phyloP scores from a whole-genome alignment of 2,888 invertebrate genomes.

The Chamaedrilus cognettii region DNA sequence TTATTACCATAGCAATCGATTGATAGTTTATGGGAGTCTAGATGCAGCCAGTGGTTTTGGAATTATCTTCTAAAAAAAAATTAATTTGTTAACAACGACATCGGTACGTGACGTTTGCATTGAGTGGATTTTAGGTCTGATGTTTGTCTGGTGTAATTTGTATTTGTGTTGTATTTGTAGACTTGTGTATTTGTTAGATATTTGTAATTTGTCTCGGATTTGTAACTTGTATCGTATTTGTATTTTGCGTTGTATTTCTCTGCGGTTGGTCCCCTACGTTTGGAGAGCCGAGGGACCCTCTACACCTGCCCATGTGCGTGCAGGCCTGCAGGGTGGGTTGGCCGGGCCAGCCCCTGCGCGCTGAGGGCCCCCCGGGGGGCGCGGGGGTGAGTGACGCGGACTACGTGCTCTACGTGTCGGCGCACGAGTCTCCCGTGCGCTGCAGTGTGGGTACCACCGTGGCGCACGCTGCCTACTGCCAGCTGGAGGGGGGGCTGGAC shows the following conservation, averaged over 20 bases:
- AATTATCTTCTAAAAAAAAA: no score
- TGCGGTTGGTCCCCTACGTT: slow-evolving; percentile 5
- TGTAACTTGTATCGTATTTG: no score
- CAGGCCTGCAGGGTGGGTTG: slow-evolving; percentile 76
- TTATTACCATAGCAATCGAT: no score
- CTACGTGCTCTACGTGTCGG: slow-evolving; percentile 96
- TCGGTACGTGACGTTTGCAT: no score
- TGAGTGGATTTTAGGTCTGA: no score
- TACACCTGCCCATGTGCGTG: not conserved
- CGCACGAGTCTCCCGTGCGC: slow-evolving; percentile 82
- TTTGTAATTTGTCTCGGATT: no score
- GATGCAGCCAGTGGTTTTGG: no score
- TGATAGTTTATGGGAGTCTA: no score
- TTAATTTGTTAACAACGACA: no score
- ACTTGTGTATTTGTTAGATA: no score
- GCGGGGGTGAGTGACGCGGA: slow-evolving; percentile 74
- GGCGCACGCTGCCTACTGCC: slow-evolving; percentile 98
- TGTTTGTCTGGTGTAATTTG: no score
- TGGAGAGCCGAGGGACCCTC: not conserved
- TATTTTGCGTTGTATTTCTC: not conserved
- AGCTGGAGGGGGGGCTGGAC: slow-evolving; percentile 91
- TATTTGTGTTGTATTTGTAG: no score
- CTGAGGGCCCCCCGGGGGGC: slow-evolving; percentile 66
- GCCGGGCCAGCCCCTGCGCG: slow-evolving; percentile 20
- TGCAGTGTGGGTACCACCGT: slow-evolving; percentile 90